phyloP scores from a whole-genome alignment of 2,888 invertebrate genomes.

The Dicycla oo region DNA sequence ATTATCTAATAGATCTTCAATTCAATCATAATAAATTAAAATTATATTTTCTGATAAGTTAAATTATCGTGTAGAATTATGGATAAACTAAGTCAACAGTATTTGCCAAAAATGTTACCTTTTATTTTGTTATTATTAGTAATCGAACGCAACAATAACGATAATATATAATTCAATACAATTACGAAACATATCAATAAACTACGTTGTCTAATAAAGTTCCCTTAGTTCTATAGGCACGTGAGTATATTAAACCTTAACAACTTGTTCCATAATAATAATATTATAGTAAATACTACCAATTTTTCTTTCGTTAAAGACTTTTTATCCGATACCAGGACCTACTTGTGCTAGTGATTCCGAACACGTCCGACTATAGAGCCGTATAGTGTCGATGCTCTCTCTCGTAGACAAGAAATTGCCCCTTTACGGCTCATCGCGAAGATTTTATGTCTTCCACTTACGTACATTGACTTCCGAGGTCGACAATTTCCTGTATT shows the following conservation, averaged over 20 bases:
- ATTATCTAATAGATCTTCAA: too few relatives aligned
- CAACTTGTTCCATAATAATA: slow-evolving; percentile 49
- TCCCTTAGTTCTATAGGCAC: slow-evolving; percentile 31
- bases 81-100: background rate
- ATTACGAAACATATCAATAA: slow-evolving; percentile 50
- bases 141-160: slow-evolving; percentile 5
- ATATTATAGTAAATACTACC: too few relatives aligned
- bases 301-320: slow-evolving; percentile 59
- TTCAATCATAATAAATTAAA: too few relatives aligned
- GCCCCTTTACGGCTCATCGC: slow-evolving; percentile 83
- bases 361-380: slow-evolving; percentile 78
- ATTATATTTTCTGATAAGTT: too few relatives aligned
- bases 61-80: too few relatives aligned
- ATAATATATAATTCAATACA: slow-evolving; percentile 25
- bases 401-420: slow-evolving; percentile 84
- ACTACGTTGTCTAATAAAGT: slow-evolving; percentile 41
- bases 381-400: slow-evolving; percentile 77
- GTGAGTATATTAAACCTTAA: slow-evolving; percentile 34
- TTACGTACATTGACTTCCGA: slow-evolving; percentile 84
- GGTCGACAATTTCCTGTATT: slow-evolving; percentile 79
- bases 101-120: background rate
- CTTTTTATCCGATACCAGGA: slow-evolving; percentile 58
- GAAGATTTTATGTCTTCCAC: slow-evolving; percentile 84
- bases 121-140: slow-evolving; percentile 14
- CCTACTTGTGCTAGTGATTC: slow-evolving; percentile 72